A percentile compares a stretch with the other conserved stretches of the same genome.
Evolutionary conservation across 2,113 vertebrate genomes (phyloP).

Genomic region (Scomber colias): DNA sequence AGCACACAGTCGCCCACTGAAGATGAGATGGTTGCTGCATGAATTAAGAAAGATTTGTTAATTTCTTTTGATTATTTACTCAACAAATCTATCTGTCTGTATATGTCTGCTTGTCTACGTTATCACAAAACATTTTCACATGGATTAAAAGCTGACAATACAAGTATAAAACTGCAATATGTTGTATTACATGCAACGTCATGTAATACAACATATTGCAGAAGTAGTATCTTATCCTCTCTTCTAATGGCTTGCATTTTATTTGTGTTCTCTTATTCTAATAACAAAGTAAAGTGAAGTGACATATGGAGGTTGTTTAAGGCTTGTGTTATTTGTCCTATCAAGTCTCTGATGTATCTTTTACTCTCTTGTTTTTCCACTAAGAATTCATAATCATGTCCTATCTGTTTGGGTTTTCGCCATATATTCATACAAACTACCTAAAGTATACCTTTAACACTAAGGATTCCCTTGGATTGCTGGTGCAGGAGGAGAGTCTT

Average conservation of each 20-base stretch:
- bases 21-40: constrained; percentile 76
- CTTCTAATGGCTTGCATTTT: too few species aligned
- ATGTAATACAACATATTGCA: too few species aligned
- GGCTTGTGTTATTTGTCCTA: too few species aligned
- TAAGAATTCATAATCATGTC: too few species aligned
- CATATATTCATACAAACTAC: neutral
- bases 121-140: neutral
- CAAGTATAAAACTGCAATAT: too few species aligned
- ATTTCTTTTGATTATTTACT: neutral
- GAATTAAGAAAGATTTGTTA: constrained; percentile 1
- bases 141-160: neutral
- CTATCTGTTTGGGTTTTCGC: neutral
- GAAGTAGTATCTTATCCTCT: too few species aligned
- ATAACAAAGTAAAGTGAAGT: too few species aligned
- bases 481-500: constrained; percentile 79
- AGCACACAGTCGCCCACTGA: constrained; percentile 80
- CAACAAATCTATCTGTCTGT: neutral
- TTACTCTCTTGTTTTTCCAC: neutral
- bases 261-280: too few species aligned
- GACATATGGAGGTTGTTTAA: too few species aligned
- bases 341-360: too few species aligned
- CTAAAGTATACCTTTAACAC: constrained; percentile 69
- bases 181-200: too few species aligned
- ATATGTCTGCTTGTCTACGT: neutral
- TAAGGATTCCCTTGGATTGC: constrained; percentile 73